These are phyloP conservation scores for Macrosteles quadrilineatus DNA, from an alignment of 1,140 invertebrate genomes.

Conservation along the genomic window DNA sequence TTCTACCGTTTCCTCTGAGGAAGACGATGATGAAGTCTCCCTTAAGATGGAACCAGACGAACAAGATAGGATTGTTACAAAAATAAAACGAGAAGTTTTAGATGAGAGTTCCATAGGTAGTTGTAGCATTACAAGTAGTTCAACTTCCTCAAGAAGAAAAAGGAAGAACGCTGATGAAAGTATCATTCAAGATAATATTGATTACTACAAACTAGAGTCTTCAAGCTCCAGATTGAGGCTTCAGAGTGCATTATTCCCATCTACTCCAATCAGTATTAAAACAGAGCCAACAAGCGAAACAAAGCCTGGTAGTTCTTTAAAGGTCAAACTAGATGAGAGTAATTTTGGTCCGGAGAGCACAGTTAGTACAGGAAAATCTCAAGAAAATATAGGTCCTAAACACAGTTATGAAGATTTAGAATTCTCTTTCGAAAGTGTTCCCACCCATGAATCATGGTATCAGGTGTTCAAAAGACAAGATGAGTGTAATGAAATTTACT, in stretches of 20 bases:
- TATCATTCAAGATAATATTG: conserved; percentile 60
- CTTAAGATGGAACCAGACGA: conserved; percentile 6
- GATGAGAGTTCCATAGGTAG: conserved; percentile 25
- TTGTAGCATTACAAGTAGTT: conserved; percentile 25
- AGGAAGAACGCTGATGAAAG: conserved; percentile 58
- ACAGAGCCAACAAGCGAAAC: background rate
- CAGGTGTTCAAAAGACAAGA: conserved; percentile 74
- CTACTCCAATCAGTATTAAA: conserved; percentile 2
- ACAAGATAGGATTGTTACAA: conserved; percentile 12
- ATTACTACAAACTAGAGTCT: conserved; percentile 64
- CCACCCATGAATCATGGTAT: conserved; percentile 73
- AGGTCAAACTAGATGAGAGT: conserved; percentile 28
- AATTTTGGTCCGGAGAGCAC: conserved; percentile 44
- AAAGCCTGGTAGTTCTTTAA: background rate
- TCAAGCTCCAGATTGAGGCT: conserved; percentile 57
- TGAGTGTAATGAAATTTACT: conserved; percentile 59
- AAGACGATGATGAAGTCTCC: conserved; percentile 28
- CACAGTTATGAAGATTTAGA: conserved; percentile 56
- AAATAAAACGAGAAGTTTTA: conserved; percentile 14
- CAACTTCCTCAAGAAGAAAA: conserved; percentile 16
- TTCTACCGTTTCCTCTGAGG: conserved; percentile 49
- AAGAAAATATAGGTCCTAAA: conserved; percentile 46
- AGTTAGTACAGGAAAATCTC: conserved; percentile 49
- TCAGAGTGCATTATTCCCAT: conserved; percentile 43
- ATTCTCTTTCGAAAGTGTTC: conserved; percentile 75